Percentiles rank a stretch among this genome's conserved stretches.
Evolutionary conservation across 53 echinoderm and acorn worm genomes (phyloP).

Genomic region (Echinarachnius parma): DNA sequence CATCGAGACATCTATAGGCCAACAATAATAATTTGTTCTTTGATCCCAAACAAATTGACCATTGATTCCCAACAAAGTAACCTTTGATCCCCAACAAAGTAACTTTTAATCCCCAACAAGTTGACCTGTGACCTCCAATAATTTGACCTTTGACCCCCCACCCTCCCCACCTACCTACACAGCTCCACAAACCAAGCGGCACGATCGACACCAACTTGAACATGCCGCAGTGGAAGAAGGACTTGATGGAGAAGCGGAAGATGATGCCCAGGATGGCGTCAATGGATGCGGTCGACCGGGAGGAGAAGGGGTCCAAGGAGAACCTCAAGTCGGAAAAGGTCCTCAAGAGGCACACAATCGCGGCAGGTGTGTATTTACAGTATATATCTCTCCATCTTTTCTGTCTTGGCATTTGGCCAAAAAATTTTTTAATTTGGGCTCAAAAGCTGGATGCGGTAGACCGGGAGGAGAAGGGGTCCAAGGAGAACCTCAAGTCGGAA

Average conservation of each 20-base stretch:
- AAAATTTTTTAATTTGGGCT: too few species aligned
- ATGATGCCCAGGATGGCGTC: slow-evolving; percentile 14
- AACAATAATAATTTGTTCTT: too few species aligned
- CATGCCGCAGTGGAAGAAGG: slow-evolving; percentile 36
- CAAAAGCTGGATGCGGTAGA: too few species aligned
- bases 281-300: slow-evolving; percentile 16
- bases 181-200: not conserved
- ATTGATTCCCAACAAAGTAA: too few species aligned
- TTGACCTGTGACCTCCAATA: too few species aligned
- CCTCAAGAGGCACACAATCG: slow-evolving; percentile 33
- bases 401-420: not conserved
- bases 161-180: not conserved
- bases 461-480: slow-evolving; percentile 32
- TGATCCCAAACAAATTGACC: too few species aligned
- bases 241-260: slow-evolving; percentile 27
- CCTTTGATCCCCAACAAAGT: too few species aligned
- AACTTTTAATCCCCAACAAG: too few species aligned
- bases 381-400: too few species aligned
- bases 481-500: slow-evolving; percentile 21
- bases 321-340: slow-evolving; percentile 25
- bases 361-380: slow-evolving; percentile 31
- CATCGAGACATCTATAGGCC: too few species aligned
- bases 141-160: slow-evolving; percentile 1
- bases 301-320: slow-evolving; percentile 32
- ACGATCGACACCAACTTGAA: slow-evolving; percentile 14